Conservation (phyloP, 2,888 invertebrate species). For the Psococerastis gibbosa region DNA sequence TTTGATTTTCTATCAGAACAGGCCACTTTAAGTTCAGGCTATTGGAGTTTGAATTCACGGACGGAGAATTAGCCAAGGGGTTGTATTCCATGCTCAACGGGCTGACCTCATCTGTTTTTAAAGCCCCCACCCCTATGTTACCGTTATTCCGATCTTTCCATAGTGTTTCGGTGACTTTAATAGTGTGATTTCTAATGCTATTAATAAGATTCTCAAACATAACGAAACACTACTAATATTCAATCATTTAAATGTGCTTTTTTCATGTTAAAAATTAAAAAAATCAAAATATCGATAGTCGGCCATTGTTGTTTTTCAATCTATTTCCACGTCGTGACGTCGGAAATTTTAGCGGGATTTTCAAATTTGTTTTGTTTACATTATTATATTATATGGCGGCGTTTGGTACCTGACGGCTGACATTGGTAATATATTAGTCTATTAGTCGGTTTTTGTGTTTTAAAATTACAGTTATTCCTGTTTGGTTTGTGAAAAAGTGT, state of each 20-base stretch:
- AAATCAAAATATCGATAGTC: not conserved
- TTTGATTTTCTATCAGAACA: conserved; percentile 30
- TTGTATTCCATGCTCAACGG: conserved; percentile 16
- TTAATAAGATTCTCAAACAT: conserved; percentile 31
- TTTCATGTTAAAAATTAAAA: no score
- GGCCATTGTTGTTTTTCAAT: not conserved
- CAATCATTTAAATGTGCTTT: no score
- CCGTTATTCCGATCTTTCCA: conserved; percentile 20
- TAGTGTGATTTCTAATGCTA: conserved; percentile 28
- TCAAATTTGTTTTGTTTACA: no score
- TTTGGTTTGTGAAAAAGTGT: no score
- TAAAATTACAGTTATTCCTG: no score
- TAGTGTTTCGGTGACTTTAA: conserved; percentile 26
- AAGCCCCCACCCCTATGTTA: conserved; percentile 21
- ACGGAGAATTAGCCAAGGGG: conserved; percentile 4
- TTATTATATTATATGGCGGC: no score
- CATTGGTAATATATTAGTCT: no score
- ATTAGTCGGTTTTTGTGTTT: no score
- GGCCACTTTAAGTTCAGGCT: conserved; percentile 36
- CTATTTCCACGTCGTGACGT: no score
- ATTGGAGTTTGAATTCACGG: conserved; percentile 18
- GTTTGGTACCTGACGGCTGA: no score
- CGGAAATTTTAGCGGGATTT: no score
- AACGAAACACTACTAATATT: no score
- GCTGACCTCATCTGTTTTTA: conserved; percentile 15